Evolutionary conservation across 2,113 vertebrate genomes (phyloP).

Genomic region (Alethe castanea): DNA sequence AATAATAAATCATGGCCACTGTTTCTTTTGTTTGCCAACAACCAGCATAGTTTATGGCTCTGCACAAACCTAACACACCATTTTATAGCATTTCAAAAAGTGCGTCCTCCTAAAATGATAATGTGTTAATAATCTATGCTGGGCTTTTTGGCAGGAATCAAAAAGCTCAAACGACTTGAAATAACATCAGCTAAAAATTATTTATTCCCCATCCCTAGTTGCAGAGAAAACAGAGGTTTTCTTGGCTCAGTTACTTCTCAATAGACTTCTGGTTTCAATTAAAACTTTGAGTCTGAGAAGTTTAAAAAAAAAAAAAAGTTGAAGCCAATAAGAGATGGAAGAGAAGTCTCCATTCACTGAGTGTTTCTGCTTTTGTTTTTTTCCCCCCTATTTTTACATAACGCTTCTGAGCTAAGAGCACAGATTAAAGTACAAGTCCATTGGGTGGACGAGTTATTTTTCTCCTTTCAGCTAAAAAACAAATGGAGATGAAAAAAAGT

Average conservation of each 20-base stretch:
- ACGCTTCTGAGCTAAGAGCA: background rate
- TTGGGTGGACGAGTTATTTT: background rate
- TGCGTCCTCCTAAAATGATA: conserved; percentile 59
- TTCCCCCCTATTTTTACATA: background rate
- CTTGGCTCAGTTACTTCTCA: conserved; percentile 70
- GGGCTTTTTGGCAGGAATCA: conserved; percentile 58
- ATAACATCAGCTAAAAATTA: conserved; percentile 74
- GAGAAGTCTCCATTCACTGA: conserved; percentile 48
- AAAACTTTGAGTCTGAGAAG: conserved; percentile 68
- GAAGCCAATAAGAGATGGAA: conserved; percentile 49
- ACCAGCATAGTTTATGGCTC: background rate
- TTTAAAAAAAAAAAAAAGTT: background rate
- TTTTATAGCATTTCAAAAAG: conserved; percentile 26
- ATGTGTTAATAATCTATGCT: conserved; percentile 71
- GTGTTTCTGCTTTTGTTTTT: background rate
- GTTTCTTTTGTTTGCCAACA: conserved; percentile 24
- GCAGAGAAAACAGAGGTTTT: conserved; percentile 74
- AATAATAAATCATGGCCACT: conserved; percentile 28
- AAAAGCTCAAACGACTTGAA: conserved; percentile 69
- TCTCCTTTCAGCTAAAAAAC: background rate
- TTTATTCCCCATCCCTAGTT: conserved; percentile 71
- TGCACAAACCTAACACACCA: conserved; percentile 7
- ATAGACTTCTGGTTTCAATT: conserved; percentile 82
- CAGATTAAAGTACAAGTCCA: background rate
- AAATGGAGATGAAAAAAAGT: background rate